Percentiles rank a stretch among this genome's conserved stretches.
Conservation (phyloP, 2,113 vertebrate genomes). For the Seriola quinqueradiata region DNA sequence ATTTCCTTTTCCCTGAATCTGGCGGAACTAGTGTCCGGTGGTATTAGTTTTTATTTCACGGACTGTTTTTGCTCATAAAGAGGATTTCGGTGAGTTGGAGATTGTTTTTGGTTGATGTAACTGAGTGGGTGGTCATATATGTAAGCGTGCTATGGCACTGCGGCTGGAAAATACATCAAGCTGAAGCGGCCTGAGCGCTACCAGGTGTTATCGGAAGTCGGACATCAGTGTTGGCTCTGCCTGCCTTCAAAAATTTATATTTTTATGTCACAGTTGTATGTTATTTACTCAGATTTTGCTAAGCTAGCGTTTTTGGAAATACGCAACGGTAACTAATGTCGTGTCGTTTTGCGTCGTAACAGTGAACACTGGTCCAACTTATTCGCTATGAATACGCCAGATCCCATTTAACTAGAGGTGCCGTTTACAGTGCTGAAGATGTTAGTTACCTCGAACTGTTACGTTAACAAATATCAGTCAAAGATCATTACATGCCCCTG, state of each 20-base stretch:
- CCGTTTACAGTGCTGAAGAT: not conserved
- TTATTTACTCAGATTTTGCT: not conserved
- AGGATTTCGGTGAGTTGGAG: slow-evolving; percentile 67
- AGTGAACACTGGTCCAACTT: not conserved
- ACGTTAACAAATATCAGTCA: not conserved
- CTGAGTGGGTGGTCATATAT: accelerated
- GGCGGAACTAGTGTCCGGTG: slow-evolving; percentile 1
- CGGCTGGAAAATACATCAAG: not conserved
- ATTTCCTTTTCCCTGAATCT: slow-evolving; percentile 26
- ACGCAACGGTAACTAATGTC: not conserved
- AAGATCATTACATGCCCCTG: not conserved
- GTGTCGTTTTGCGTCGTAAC: not conserved
- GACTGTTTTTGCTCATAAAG: slow-evolving; percentile 66
- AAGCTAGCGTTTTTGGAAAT: not conserved
- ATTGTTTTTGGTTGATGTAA: not conserved
- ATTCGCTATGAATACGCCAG: not conserved
- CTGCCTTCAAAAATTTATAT: not conserved
- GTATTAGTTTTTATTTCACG: slow-evolving; percentile 59
- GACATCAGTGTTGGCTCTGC: not conserved
- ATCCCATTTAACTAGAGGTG: not conserved
- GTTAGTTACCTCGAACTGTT: not conserved
- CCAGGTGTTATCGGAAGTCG: slow-evolving; percentile 12
- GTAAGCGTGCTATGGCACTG: too few relatives aligned
- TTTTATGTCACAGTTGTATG: not conserved
- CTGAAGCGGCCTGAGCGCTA: not conserved